phyloP scores from a whole-genome alignment of 2,888 invertebrate species.

The Linnaemya tessellans region DNA sequence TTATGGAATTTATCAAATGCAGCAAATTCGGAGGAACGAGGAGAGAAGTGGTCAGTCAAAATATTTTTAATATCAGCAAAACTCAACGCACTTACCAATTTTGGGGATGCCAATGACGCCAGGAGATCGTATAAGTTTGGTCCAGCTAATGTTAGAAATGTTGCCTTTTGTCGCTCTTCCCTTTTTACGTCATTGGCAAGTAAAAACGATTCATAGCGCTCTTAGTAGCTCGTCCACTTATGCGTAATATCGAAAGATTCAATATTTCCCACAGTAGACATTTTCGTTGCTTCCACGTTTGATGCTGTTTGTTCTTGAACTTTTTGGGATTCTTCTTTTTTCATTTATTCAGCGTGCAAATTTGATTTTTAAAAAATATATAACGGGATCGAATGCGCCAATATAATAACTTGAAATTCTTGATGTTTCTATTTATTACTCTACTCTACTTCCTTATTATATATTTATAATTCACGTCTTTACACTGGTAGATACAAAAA shows the following conservation, averaged over 20 bases:
- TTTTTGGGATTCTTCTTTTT: not conserved
- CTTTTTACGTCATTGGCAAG: not conserved
- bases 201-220: not conserved
- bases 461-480: no score
- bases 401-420: not conserved
- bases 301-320: not conserved
- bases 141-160: conserved; percentile 35
- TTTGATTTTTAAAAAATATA: no score
- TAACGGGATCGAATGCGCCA: not conserved
- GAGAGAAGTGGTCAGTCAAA: conserved; percentile 67
- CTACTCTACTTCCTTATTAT: no score
- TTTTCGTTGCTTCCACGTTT: not conserved
- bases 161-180: no score
- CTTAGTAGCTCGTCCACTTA: not conserved
- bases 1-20: conserved; percentile 62
- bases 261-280: not conserved
- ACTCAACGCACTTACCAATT: conserved; percentile 40
- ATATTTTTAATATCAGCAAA: conserved; percentile 37
- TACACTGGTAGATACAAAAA: no score
- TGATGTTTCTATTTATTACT: no score
- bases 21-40: conserved; percentile 61
- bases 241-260: no score
- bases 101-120: conserved; percentile 49
- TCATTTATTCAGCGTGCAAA: no score
- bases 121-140: conserved; percentile 56